A percentile compares a stretch with the other conserved stretches of the same genome.
Evolutionary conservation across 2,797 vertebrate species (phyloP).

Genomic region (Tokudaia tokunoshimensis): DNA sequence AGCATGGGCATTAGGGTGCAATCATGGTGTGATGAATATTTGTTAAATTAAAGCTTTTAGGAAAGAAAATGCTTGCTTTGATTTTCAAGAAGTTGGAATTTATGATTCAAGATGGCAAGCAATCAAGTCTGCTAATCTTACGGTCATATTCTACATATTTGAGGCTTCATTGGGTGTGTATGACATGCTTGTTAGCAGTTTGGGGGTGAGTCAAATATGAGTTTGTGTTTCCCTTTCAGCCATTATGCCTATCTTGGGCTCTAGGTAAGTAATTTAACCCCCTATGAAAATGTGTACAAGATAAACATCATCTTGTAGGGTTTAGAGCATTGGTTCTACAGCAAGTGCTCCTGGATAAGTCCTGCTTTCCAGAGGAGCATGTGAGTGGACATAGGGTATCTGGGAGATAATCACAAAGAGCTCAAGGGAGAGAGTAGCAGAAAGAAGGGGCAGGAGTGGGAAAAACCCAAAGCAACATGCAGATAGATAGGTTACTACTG

Average conservation of each 20-base stretch:
- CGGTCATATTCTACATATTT: neutral
- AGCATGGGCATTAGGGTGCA: neutral
- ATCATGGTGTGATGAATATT: conserved; percentile 24
- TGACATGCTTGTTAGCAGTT: neutral
- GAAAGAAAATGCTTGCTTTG: conserved; percentile 12
- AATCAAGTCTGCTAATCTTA: neutral
- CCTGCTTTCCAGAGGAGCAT: neutral
- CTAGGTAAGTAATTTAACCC: neutral
- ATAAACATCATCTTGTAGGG: neutral
- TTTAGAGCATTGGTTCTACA: neutral
- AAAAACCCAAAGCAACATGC: rapidly evolving
- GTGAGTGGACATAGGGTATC: neutral
- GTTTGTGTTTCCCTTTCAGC: conserved; percentile 16
- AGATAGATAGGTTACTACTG: neutral
- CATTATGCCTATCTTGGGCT: neutral
- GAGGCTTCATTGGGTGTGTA: neutral
- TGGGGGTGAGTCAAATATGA: neutral
- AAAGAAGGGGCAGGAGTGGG: neutral
- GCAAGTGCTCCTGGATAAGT: too few species aligned
- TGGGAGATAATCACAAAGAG: neutral
- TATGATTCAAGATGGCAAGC: neutral
- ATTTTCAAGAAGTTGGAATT: conserved; percentile 16
- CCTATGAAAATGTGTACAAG: neutral
- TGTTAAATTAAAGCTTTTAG: conserved; percentile 58
- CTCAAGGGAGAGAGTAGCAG: neutral